Evolutionary conservation across 2,888 invertebrate species (phyloP).

Genomic region (Acanthosepion lycidas): DNA sequence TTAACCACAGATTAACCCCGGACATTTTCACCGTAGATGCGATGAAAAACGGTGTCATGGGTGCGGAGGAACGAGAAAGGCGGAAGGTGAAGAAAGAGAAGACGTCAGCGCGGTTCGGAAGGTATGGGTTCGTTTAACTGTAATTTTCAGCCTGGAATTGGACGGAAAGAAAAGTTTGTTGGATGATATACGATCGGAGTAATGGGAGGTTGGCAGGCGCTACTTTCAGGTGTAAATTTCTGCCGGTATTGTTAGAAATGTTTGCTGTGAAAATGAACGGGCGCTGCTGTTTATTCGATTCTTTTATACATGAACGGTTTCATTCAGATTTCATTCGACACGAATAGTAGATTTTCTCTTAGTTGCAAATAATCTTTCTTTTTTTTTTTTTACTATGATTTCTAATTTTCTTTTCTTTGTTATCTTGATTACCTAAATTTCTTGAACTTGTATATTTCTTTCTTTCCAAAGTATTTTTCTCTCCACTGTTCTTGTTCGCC

Average conservation of each 20-base stretch:
- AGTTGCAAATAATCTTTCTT: background rate
- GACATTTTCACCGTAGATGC: constrained; percentile 7
- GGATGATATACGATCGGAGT: background rate
- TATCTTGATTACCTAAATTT: too few relatives aligned
- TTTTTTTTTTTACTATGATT: background rate
- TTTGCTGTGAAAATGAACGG: background rate
- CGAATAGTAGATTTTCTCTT: background rate
- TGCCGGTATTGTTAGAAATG: background rate
- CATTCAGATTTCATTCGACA: background rate
- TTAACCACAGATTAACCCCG: constrained; percentile 1
- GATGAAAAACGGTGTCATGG: background rate
- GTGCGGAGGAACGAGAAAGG: background rate
- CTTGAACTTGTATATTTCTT: too few relatives aligned
- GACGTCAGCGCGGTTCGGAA: background rate
- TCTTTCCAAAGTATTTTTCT: too few relatives aligned
- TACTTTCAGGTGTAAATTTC: background rate
- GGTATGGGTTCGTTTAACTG: background rate
- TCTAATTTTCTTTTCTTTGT: background rate
- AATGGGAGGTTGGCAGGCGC: background rate
- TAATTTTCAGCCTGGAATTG: background rate
- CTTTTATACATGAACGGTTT: background rate
- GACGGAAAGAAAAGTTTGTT: background rate
- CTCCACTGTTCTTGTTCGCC: too few relatives aligned
- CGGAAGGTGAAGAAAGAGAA: background rate
- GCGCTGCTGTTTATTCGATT: background rate